Percentiles rank a stretch among this genome's conserved stretches.
phyloP scores from a whole-genome alignment of 2,797 vertebrate genomes.

The Pachyuromys duprasi region DNA sequence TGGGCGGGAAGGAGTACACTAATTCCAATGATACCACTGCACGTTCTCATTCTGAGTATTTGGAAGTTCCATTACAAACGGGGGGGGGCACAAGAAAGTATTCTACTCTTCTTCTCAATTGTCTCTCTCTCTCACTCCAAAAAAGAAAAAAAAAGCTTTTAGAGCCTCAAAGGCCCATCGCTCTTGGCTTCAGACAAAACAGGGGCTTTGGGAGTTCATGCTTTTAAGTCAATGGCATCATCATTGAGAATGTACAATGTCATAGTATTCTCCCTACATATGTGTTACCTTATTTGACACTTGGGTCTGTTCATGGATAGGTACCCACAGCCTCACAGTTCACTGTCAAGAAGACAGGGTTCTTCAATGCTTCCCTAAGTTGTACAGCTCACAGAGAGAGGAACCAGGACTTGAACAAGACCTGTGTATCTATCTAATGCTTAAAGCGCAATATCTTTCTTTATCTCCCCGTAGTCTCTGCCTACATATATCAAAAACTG shows the following conservation, averaged over 20 bases:
- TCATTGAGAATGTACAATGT: slow-evolving; percentile 58
- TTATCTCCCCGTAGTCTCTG: background rate
- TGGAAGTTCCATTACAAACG: background rate
- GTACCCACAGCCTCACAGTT: background rate
- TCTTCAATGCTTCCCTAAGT: background rate
- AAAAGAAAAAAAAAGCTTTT: background rate
- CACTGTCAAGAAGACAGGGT: background rate
- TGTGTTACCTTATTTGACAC: slow-evolving; percentile 49
- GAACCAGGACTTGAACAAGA: background rate
- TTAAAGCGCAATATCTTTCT: background rate
- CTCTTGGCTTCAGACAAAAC: background rate
- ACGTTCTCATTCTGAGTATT: fast-evolving
- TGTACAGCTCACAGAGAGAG: background rate
- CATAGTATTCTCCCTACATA: background rate
- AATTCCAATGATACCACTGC: background rate
- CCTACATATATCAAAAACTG: background rate
- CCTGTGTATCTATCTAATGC: fast-evolving
- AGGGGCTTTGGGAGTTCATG: background rate
- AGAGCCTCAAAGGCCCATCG: background rate
- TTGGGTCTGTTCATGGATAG: background rate
- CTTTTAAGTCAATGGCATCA: slow-evolving; percentile 36
- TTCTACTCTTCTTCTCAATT: background rate
- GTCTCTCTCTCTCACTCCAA: background rate
- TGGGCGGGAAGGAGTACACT: too few species aligned
- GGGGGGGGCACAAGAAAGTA: background rate